These are phyloP conservation scores for Heliconius erato DNA, from an alignment of 2,888 invertebrate genomes.

Conservation along the genomic window DNA sequence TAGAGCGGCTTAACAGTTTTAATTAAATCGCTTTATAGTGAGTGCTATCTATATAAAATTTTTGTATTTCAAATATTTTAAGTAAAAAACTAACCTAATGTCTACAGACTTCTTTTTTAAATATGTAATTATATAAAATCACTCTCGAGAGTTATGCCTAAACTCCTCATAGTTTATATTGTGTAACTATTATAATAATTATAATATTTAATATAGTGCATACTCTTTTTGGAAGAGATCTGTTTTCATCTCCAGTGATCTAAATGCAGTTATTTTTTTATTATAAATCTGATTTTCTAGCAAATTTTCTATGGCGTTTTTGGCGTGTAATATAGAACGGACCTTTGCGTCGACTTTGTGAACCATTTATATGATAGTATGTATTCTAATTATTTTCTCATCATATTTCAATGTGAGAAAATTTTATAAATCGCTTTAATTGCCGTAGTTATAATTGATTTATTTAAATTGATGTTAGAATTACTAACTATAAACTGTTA, in stretches of 20 bases:
- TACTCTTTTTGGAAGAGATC: neutral
- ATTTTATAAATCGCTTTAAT: neutral
- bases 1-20: neutral
- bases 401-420: neutral
- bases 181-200: neutral
- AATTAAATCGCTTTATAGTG: neutral
- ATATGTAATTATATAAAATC: neutral
- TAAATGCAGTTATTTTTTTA: neutral
- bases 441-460: neutral
- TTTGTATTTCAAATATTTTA: neutral
- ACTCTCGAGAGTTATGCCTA: neutral
- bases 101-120: conserved; percentile 6
- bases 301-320: neutral
- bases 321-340: neutral
- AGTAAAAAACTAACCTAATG: neutral
- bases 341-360: neutral
- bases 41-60: neutral
- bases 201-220: neutral
- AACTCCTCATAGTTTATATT: neutral
- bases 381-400: neutral
- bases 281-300: neutral
- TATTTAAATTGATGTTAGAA: conserved; percentile 30
- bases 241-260: neutral
- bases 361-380: neutral
- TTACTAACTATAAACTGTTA: conserved; percentile 36